Evolutionary conservation across 2,888 invertebrate genomes (phyloP), one percentile per base, ranked within the genome.

Genomic region (Vannuccia rotundouncinata): DNA sequence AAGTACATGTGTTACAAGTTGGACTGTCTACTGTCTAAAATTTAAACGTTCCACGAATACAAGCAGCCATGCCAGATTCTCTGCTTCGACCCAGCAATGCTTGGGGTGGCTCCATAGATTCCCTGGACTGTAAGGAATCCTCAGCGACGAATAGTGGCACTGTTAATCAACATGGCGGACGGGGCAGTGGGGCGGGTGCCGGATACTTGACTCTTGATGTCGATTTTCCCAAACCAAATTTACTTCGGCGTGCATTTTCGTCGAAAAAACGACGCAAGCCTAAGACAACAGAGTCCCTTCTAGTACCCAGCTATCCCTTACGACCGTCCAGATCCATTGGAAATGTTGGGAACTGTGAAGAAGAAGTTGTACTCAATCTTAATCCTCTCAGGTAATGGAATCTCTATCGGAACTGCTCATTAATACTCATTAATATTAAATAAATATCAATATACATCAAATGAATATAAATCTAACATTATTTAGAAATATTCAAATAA

Each of bases 201-300:
- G n/a, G n/a, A n/a, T 66, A n/a, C 25, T 22, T 66, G 10, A 66
- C 66, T 27, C 5, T 66, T 22, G 22, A 66, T 22, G 25, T 13
- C 5, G 66, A 66, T 5, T 66, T 66, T 22, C 78, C 78, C 28
- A 82, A 82, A 59, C 76, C 82, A n/a, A 82, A 83, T 1, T 78
- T 83, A 5, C 76, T 83, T 28, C 81, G 83, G 17, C 76, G 83
- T 10, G 83, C 83, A 13, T 83, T 83, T 77, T 83, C 83, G 29
- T 83, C 83, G n/a, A 83, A 82, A 59, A 82, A 81, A 75, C 80
- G 81, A 79, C 80, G 81, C 76, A 83, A 80, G 30, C 28, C 73
- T 25, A 78, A 82, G 45, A 22, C 66, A 17, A 66, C 66, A 22
- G 66, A 66, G 22, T 17, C 66, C 10, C 66, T 66, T 5, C 22